phyloP scores from a whole-genome alignment of 1,140 invertebrate species.

The Drosophila fuyamai region DNA sequence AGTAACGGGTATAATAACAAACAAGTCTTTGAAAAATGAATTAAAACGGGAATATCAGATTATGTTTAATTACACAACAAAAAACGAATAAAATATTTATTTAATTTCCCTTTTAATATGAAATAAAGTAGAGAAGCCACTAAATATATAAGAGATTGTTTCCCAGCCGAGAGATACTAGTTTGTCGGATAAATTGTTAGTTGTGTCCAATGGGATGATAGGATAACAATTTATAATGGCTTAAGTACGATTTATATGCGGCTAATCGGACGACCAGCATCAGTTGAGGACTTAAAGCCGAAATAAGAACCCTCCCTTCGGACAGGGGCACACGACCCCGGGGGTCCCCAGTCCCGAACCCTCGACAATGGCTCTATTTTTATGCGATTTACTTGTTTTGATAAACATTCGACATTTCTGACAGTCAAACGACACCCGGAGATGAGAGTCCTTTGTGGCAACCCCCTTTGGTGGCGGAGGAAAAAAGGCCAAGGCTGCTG shows the following conservation, averaged over 20 bases:
- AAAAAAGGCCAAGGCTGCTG: slow-evolving; percentile 43
- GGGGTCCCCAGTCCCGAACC: slow-evolving; percentile 12
- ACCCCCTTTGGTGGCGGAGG: no score
- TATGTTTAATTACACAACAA: no score
- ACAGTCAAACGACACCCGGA: slow-evolving; percentile 69
- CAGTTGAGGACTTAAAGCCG: slow-evolving; percentile 19
- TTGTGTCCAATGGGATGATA: slow-evolving; percentile 54
- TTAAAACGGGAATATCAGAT: no score
- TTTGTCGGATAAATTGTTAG: slow-evolving; percentile 8
- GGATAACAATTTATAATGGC: slow-evolving; percentile 71
- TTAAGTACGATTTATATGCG: slow-evolving; percentile 66
- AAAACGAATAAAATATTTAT: no score
- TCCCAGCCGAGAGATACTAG: background rate
- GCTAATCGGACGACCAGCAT: slow-evolving; percentile 54
- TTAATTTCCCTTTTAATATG: no score
- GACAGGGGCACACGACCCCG: background rate
- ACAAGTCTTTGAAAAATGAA: no score
- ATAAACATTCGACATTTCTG: slow-evolving; percentile 71
- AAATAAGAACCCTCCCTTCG: slow-evolving; percentile 16
- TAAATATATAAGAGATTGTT: background rate
- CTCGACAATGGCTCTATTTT: slow-evolving; percentile 80
- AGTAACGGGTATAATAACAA: no score
- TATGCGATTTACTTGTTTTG: slow-evolving; percentile 80
- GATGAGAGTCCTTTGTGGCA: slow-evolving; percentile 6
- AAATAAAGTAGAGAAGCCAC: background rate